Conservation (phyloP, 2,888 invertebrate genomes). For the Campaea margaritaria region DNA sequence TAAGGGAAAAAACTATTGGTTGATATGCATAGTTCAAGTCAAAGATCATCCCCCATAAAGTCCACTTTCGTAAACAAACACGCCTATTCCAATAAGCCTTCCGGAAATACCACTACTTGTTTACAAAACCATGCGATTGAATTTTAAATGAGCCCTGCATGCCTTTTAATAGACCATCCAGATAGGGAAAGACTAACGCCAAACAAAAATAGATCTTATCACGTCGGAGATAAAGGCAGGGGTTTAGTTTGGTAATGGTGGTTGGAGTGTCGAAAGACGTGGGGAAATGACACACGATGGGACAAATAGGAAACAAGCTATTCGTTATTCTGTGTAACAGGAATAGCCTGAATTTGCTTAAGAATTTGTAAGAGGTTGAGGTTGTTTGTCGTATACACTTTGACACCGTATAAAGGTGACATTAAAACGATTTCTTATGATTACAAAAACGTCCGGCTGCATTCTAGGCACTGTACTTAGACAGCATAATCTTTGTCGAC, state of each 20-base stretch:
- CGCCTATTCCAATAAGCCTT: slow-evolving; percentile 24
- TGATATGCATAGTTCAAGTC: neutral
- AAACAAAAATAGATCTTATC: slow-evolving; percentile 10
- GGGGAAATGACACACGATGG: slow-evolving; percentile 22
- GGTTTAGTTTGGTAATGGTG: neutral
- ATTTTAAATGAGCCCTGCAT: slow-evolving; percentile 39
- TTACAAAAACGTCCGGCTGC: too few species aligned
- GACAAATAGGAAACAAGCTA: slow-evolving; percentile 1
- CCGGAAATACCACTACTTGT: slow-evolving; percentile 30
- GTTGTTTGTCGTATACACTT: too few species aligned
- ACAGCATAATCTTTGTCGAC: too few species aligned
- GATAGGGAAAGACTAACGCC: neutral
- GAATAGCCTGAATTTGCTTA: slow-evolving; percentile 4
- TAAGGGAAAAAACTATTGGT: too few species aligned
- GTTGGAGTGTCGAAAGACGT: neutral
- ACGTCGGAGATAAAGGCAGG: neutral
- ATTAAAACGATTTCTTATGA: too few species aligned
- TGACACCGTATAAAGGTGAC: too few species aligned
- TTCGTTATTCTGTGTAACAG: neutral
- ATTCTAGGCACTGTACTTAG: too few species aligned
- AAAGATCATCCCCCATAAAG: slow-evolving; percentile 10
- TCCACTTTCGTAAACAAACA: slow-evolving; percentile 16
- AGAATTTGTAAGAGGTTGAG: too few species aligned
- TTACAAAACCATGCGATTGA: slow-evolving; percentile 38
- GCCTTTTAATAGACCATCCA: slow-evolving; percentile 22